A percentile compares a stretch with the other conserved stretches of the same genome.
These are phyloP conservation scores for Octopus bimaculoides DNA, from an alignment of 1,140 invertebrate species.

Conservation along the genomic window DNA sequence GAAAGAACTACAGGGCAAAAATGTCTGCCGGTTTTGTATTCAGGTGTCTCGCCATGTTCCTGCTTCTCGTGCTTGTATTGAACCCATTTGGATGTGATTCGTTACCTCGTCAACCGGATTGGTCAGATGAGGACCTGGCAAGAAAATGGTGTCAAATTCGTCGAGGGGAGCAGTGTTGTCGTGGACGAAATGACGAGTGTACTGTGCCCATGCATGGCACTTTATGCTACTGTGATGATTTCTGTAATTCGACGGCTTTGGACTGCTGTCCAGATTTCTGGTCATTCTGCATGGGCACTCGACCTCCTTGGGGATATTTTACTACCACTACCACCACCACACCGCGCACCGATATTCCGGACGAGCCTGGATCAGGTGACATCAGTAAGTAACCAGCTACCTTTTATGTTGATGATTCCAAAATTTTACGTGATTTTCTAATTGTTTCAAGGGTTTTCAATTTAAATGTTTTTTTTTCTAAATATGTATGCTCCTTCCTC, in stretches of 20 bases:
- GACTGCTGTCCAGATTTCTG: slow-evolving; percentile 89
- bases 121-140: slow-evolving; percentile 33
- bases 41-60: no score
- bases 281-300: slow-evolving; percentile 66
- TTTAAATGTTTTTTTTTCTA: no score
- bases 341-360: neutral
- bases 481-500: no score
- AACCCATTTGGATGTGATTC: no score
- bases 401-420: no score
- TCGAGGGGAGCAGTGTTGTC: slow-evolving; percentile 63
- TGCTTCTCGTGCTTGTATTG: no score
- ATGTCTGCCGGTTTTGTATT: no score
- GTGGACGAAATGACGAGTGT: slow-evolving; percentile 71
- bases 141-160: slow-evolving; percentile 41
- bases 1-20: no score
- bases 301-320: neutral
- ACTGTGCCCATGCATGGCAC: slow-evolving; percentile 72
- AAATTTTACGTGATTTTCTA: no score
- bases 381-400: neutral
- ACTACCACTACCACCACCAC: slow-evolving; percentile 15
- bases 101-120: neutral
- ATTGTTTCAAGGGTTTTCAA: no score
- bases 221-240: slow-evolving; percentile 89
- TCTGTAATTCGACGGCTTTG: slow-evolving; percentile 71
- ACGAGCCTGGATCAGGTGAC: neutral